phyloP scores from a whole-genome alignment of 2,113 vertebrate species.

The Pleuronectes platessa region DNA sequence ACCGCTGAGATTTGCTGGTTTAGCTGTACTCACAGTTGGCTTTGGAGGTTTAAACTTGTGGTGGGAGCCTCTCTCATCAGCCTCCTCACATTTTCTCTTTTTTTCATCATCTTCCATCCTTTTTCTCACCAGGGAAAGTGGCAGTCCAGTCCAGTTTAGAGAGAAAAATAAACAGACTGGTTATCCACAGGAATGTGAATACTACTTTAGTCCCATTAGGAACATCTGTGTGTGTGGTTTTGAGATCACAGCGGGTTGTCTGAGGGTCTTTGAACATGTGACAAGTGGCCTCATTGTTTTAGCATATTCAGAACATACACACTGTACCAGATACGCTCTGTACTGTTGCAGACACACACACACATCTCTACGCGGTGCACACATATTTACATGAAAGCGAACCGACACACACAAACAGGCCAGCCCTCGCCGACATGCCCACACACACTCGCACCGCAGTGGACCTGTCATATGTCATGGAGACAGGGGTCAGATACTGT shows the following conservation, averaged over 20 bases:
- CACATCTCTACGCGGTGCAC: not conserved
- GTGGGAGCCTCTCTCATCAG: slow-evolving; percentile 62
- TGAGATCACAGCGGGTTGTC: slow-evolving; percentile 72
- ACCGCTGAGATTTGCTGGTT: slow-evolving; percentile 48
- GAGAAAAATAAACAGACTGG: slow-evolving; percentile 79
- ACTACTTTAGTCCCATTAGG: slow-evolving; percentile 79
- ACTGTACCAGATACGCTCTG: slow-evolving; percentile 49
- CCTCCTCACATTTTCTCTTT: slow-evolving; percentile 22
- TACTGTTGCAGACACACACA: not conserved
- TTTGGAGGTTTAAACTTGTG: slow-evolving; percentile 55
- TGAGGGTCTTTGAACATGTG: slow-evolving; percentile 70
- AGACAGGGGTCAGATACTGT: slow-evolving; percentile 88
- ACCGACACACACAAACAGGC: slow-evolving; percentile 28
- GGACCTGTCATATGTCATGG: slow-evolving; percentile 85
- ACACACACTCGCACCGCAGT: slow-evolving; percentile 32
- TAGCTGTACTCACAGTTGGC: slow-evolving; percentile 47
- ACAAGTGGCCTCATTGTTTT: slow-evolving; percentile 74
- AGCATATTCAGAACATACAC: slow-evolving; percentile 62
- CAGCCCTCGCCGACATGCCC: slow-evolving; percentile 9
- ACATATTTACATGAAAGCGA: slow-evolving; percentile 47
- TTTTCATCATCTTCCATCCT: slow-evolving; percentile 51
- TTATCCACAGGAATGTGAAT: slow-evolving; percentile 81
- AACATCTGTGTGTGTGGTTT: slow-evolving; percentile 80
- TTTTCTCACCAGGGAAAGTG: slow-evolving; percentile 77
- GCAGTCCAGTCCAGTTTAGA: slow-evolving; percentile 64